A percentile compares a stretch with the other conserved stretches of the same genome.
Conservation (phyloP, 2,888 invertebrate genomes). For the Parascotia fuliginaria region DNA sequence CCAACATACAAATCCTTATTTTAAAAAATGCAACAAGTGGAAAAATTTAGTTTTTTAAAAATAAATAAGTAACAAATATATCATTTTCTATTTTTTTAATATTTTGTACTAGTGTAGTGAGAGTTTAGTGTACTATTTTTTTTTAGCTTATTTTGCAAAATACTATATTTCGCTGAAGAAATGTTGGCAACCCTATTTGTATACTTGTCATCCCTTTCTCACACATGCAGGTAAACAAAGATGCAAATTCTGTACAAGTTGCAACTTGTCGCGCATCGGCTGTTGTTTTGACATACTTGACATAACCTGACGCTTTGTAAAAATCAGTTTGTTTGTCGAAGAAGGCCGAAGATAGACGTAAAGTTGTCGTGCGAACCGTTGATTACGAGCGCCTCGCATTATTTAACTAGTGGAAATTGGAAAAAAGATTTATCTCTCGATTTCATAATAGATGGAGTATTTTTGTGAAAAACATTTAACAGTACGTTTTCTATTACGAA, state of each 20-base stretch:
- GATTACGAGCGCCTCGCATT: too few species aligned
- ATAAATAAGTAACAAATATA: too few species aligned
- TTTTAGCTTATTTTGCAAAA: too few species aligned
- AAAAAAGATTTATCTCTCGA: too few species aligned
- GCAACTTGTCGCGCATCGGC: conserved; percentile 38
- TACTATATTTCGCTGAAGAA: too few species aligned
- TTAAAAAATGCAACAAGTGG: too few species aligned
- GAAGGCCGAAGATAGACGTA: background rate
- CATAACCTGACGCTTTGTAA: background rate
- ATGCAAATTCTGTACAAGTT: conserved; percentile 38
- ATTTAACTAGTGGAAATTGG: too few species aligned
- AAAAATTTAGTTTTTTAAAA: too few species aligned
- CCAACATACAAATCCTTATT: too few species aligned
- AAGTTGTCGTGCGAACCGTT: background rate
- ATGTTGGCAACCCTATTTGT: background rate
- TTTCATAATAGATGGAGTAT: background rate
- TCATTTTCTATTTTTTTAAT: too few species aligned
- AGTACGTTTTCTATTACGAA: conserved; percentile 8
- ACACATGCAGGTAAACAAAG: conserved; percentile 17
- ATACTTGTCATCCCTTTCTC: conserved; percentile 22
- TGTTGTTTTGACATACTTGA: conserved; percentile 28
- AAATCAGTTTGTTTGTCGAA: background rate
- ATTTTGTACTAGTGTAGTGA: too few species aligned
- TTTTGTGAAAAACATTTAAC: background rate
- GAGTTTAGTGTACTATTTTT: too few species aligned